Conservation (phyloP, 2,113 vertebrate genomes). For the Ascaphus truei region DNA sequence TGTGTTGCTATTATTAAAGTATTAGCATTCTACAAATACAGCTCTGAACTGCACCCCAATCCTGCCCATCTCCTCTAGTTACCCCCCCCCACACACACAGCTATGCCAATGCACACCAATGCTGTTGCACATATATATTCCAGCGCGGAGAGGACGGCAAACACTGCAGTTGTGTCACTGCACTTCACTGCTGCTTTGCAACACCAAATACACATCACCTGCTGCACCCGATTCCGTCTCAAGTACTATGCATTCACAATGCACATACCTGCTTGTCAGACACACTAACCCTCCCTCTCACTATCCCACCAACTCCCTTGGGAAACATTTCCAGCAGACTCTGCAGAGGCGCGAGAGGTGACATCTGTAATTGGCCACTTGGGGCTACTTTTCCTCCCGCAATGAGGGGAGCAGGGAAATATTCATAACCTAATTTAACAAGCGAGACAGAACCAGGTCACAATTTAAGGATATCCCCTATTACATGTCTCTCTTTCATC, state of each 20-base stretch:
- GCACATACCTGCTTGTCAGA: neutral
- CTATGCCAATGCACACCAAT: neutral
- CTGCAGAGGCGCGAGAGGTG: neutral
- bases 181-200: neutral
- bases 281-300: neutral
- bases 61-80: neutral
- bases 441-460: constrained; percentile 19
- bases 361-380: constrained; percentile 16
- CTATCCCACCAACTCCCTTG: neutral
- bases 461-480: too few species aligned
- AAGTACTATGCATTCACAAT: neutral
- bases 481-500: too few species aligned
- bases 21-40: constrained; percentile 22
- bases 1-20: neutral
- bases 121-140: neutral
- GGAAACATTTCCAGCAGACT: neutral
- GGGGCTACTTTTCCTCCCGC: neutral
- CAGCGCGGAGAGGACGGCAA: neutral
- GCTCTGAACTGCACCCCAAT: constrained; percentile 1
- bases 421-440: constrained; percentile 4
- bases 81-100: neutral
- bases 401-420: neutral
- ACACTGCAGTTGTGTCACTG: neutral
- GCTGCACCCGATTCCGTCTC: neutral
- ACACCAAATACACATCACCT: neutral